Base-by-base conservation (phyloP, 2,888 invertebrate species). In the Diogma glabrata region DNA sequence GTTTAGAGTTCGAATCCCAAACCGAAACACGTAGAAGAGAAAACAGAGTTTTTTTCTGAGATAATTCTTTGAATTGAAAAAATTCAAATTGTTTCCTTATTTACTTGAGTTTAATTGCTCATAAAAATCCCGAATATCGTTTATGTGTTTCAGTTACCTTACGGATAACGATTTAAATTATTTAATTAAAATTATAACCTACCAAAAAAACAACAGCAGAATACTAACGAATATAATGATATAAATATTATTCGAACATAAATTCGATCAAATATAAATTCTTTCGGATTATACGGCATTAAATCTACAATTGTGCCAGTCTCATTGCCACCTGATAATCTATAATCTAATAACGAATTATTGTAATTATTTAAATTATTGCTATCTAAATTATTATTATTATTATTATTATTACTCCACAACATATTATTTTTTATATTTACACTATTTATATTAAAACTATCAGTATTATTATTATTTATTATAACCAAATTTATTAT, bases 181-280 rank as follows among this genome's bases (percentile, higher is more conserved):
- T n/a, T 26, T 26, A 20, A 36, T 4, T 7, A 14, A 36, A 36
- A 14, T 14, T 4, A 14, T 17, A 19, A 78, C 86, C 85, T 68
- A 87, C 87, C 87, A 62, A 87, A 84, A 67, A 87, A 85, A 65
- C 87, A 87, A 61, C 83, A 81, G 67, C 85, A 82, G 67, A 87
- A 87, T 17, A 87, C 87, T 56, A 86, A 70, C 2, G 83, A 80
- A 64, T 87, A 87, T 23, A 87, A 71, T 0, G 80, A 80, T 62
- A 86, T 82, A 67, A 87, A 85, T 61, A 85, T 77, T 49, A 81
- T 76, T 62, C 81, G 76, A 51, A 87, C 79, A 65, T 85, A 83
- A 49, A 76, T 75, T 60, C 84, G 76, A 66, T 87, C 86, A 62
- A 84, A 86, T 59, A 87, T 82, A 63, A 81, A 86, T 54, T 84